Evolutionary conservation across 1,140 invertebrate genomes (phyloP), one percentile per base, ranked within the genome.

Genomic region (Varroa destructor): DNA sequence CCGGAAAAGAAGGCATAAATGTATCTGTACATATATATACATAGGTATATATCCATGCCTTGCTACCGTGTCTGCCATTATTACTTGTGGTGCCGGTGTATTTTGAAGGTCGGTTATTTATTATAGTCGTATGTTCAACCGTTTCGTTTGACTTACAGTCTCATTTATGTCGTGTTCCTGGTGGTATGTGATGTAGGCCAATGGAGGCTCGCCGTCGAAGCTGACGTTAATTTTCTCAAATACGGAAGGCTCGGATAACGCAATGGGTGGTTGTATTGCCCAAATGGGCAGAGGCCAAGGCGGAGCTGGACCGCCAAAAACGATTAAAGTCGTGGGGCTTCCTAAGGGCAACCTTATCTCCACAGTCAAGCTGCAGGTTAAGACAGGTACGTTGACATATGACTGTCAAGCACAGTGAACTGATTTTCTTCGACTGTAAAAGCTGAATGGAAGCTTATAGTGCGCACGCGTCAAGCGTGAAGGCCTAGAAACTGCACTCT

Each of bases 281-380:
- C 46, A 51, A 51, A 67, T 67, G 61, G 61, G 40, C 40, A 8
- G 37, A 40, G 61, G 61, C 46, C 61, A 36, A 40, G 46, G 40
- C 46, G 61, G 61, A 12, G 46, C 2, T 25, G 61, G 40, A 12
- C 25, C 25, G 25, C 40, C 61, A 36, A 67, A 67, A 67, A 67
- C 61, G 46, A 67, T 67, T 12, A 40, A 67, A 67, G 61, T 67
- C 40, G 37, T 67, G 40, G 61, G 40, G 12, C 61, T 67, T 43
- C 61, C 61, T 40, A 67, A 67, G 46, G 37, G 61, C 61, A 67
- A 67, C 61, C 61, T 67, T 43, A 67, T 67, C 61, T 67, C 61
- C 40, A 67, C 61, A 46, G 61, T 67, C 40, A 67, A n/a, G 61
- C 61, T 67, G 61, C 61, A 67, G 40, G 61, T 67, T 40, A 67